Percentiles rank a stretch among this genome's conserved stretches.
phyloP scores from a whole-genome alignment of 2,888 invertebrate species.

The Encarsia formosa region DNA sequence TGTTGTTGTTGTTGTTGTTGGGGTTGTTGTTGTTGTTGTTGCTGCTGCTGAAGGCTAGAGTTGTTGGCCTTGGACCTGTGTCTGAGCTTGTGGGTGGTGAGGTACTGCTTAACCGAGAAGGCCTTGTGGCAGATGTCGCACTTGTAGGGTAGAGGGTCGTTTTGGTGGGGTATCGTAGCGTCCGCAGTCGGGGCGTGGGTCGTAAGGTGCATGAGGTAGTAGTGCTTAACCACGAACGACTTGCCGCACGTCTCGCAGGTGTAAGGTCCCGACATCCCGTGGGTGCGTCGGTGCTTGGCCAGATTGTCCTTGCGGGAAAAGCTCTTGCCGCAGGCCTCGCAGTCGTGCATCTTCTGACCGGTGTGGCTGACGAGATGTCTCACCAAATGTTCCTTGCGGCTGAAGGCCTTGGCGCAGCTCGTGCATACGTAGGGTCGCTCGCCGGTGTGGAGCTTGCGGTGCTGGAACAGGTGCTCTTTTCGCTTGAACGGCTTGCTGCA shows the following conservation, averaged over 20 bases:
- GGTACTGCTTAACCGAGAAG: slow-evolving; percentile 61
- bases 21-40: slow-evolving; percentile 32
- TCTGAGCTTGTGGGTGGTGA: slow-evolving; percentile 59
- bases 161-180: slow-evolving; percentile 28
- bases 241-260: slow-evolving; percentile 65
- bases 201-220: slow-evolving; percentile 62
- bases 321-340: slow-evolving; percentile 59
- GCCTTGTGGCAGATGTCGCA: slow-evolving; percentile 60
- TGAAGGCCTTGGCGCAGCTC: slow-evolving; percentile 64
- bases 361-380: slow-evolving; percentile 66
- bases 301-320: slow-evolving; percentile 59
- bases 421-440: slow-evolving; percentile 64
- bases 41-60: slow-evolving; percentile 36
- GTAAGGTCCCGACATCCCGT: slow-evolving; percentile 58
- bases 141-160: slow-evolving; percentile 53
- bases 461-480: slow-evolving; percentile 67
- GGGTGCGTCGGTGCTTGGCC: slow-evolving; percentile 59
- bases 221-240: slow-evolving; percentile 64
- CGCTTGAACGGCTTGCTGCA: slow-evolving; percentile 65
- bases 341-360: slow-evolving; percentile 64
- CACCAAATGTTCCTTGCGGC: slow-evolving; percentile 66
- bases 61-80: slow-evolving; percentile 53
- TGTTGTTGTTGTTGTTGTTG: slow-evolving; percentile 46
- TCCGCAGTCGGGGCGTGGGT: slow-evolving; percentile 51
- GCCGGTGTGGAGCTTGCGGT: slow-evolving; percentile 64